Percentiles rank a stretch among this genome's conserved stretches.
These are phyloP conservation scores for Porphyrio hochstetteri DNA, from an alignment of 2,113 vertebrate genomes.

Conservation along the genomic window DNA sequence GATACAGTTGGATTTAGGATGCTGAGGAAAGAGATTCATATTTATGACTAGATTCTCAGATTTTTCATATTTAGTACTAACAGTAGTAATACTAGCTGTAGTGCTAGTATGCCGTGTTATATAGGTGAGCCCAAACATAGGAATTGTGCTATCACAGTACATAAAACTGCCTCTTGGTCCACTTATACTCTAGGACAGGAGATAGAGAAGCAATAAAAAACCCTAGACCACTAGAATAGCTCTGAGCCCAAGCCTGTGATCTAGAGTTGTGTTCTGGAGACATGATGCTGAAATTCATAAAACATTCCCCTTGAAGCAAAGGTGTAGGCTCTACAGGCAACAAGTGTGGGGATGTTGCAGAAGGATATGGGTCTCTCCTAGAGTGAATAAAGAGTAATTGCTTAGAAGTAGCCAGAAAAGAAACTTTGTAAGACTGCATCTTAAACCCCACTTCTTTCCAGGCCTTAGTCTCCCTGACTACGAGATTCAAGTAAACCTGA, in stretches of 20 bases:
- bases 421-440: background rate
- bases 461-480: background rate
- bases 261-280: background rate
- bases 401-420: background rate
- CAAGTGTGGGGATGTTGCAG: fast-evolving
- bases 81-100: background rate
- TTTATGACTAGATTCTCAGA: background rate
- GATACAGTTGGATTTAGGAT: background rate
- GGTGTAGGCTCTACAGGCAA: fast-evolving
- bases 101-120: background rate
- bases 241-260: background rate
- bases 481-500: background rate
- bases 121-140: background rate
- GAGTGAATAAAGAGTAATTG: background rate
- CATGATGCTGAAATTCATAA: background rate
- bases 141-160: background rate
- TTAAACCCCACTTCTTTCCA: background rate
- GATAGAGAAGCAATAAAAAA: background rate
- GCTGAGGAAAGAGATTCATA: background rate
- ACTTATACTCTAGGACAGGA: background rate
- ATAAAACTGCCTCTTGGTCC: background rate
- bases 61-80: background rate
- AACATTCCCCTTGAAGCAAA: background rate
- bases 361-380: fast-evolving
- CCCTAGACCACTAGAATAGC: background rate